These are phyloP conservation scores for Corythoichthys haematopterus DNA, from an alignment of 2,113 vertebrate species.

Conservation along the genomic window DNA sequence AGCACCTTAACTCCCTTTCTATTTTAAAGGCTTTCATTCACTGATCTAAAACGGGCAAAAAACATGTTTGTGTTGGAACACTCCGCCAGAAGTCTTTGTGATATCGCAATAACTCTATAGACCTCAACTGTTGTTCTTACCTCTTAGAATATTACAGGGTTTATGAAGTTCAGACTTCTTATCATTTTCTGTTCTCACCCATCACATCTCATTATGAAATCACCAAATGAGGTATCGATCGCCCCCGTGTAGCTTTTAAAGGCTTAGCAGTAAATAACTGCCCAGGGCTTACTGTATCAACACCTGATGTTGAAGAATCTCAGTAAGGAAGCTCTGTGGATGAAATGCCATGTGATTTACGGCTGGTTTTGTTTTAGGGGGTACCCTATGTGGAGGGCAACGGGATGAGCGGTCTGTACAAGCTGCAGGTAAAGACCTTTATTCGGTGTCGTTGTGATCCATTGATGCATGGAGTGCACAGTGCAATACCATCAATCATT, in stretches of 20 bases:
- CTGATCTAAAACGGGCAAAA: conserved; percentile 40
- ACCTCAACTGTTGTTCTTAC: conserved; percentile 15
- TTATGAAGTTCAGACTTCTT: conserved; percentile 29
- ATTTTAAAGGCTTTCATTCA: conserved; percentile 36
- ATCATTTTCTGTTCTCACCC: conserved; percentile 12
- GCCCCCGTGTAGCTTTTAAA: conserved; percentile 50
- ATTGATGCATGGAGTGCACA: conserved; percentile 16
- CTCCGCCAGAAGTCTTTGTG: conserved; percentile 24
- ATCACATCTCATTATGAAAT: conserved; percentile 31
- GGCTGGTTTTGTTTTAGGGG: conserved; percentile 73
- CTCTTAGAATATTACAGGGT: conserved; percentile 23
- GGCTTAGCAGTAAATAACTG: conserved; percentile 39
- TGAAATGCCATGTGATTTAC: conserved; percentile 25
- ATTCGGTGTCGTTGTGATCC: conserved; percentile 13
- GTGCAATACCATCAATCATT: conserved; percentile 14
- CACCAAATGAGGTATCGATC: conserved; percentile 61
- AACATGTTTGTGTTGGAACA: conserved; percentile 38
- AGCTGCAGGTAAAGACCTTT: conserved; percentile 84
- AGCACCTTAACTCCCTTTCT: conserved; percentile 57
- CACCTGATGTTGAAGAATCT: conserved; percentile 10
- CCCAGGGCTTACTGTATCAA: conserved; percentile 33
- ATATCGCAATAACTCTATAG: conserved; percentile 18
- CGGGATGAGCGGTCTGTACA: conserved; percentile 97
- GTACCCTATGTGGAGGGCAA: conserved; percentile 80
- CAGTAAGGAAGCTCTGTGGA: conserved; percentile 1